A percentile compares a stretch with the other conserved stretches of the same genome.
phyloP scores from a whole-genome alignment of 2,888 invertebrate genomes.

The Eilema sororculum region DNA sequence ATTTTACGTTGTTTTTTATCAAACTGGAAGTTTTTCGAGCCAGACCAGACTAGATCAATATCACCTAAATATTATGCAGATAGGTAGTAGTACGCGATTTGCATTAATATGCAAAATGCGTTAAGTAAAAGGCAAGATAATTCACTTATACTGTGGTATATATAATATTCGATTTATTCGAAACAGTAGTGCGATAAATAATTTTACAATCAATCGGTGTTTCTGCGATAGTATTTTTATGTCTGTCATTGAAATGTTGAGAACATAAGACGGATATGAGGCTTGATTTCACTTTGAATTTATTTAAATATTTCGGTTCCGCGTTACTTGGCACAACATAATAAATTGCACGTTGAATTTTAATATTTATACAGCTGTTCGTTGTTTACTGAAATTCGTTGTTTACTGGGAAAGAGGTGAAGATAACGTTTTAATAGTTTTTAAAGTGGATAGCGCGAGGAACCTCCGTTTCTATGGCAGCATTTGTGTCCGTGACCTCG shows the following conservation, averaged over 20 bases:
- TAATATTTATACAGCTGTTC: slow-evolving; percentile 9
- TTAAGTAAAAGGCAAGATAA: neutral
- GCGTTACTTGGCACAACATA: slow-evolving; percentile 26
- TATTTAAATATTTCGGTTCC: slow-evolving; percentile 33
- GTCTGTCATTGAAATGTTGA: slow-evolving; percentile 11
- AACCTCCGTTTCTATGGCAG: neutral
- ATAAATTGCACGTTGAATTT: slow-evolving; percentile 15
- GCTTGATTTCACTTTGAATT: slow-evolving; percentile 41
- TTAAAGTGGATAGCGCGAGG: neutral
- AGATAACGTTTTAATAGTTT: neutral
- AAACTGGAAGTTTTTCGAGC: neutral
- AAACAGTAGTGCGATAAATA: slow-evolving; percentile 1
- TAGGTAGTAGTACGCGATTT: neutral
- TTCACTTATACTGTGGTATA: neutral
- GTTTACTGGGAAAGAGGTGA: neutral
- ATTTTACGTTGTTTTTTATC: neutral
- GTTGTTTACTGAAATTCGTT: too few relatives aligned
- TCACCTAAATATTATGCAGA: neutral
- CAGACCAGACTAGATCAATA: neutral
- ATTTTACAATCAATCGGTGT: slow-evolving; percentile 6
- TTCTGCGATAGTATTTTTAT: slow-evolving; percentile 1
- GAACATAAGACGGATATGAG: slow-evolving; percentile 2
- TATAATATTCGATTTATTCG: neutral
- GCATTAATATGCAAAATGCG: neutral
- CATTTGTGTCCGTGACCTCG: too few relatives aligned